Evolutionary conservation across 2,888 invertebrate genomes (phyloP).

Genomic region (Drosophila bunnanda): DNA sequence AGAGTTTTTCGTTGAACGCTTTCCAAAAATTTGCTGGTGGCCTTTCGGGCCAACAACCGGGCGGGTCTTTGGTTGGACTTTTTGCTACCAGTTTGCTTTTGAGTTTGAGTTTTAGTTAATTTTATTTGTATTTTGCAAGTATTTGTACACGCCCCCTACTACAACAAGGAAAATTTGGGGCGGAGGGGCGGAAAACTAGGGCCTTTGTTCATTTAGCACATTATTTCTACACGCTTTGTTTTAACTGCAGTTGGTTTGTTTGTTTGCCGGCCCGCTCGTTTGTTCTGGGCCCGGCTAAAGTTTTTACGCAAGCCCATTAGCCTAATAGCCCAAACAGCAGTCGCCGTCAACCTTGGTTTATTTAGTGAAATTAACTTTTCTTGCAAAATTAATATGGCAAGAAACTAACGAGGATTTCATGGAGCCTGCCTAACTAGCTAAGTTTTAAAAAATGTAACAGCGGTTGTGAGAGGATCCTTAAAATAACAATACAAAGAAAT

Average conservation of each 20-base stretch:
- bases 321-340: constrained; percentile 57
- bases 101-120: constrained; percentile 67
- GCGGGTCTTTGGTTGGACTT: constrained; percentile 39
- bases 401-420: constrained; percentile 1
- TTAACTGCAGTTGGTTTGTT: constrained; percentile 54
- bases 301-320: constrained; percentile 64
- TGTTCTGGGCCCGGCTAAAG: constrained; percentile 48
- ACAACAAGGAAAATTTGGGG: neutral
- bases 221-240: constrained; percentile 70
- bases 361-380: constrained; percentile 62
- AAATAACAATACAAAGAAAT: too few relatives aligned
- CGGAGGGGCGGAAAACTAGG: neutral
- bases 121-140: constrained; percentile 72
- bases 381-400: constrained; percentile 23
- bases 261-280: constrained; percentile 22
- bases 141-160: constrained; percentile 44
- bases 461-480: neutral
- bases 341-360: constrained; percentile 37
- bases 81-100: constrained; percentile 52
- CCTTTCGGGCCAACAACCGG: constrained; percentile 33
- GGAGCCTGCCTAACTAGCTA: neutral
- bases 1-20: constrained; percentile 49
- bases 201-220: constrained; percentile 64
- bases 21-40: constrained; percentile 39
- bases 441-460: neutral